Base-by-base conservation (phyloP, 2,888 invertebrate species). In the Cactoblastis cactorum region DNA sequence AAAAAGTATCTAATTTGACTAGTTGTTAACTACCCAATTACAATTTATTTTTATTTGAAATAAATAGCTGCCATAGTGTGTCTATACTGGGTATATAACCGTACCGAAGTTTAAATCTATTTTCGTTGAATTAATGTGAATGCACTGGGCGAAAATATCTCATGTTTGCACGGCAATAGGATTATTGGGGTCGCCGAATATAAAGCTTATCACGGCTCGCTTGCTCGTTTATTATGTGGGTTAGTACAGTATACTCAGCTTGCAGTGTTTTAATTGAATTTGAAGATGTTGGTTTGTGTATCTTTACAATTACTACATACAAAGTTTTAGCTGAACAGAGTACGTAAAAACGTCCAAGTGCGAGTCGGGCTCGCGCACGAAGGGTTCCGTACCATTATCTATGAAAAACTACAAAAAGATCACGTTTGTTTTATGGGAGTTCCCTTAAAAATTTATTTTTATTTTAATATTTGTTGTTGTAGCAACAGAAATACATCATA, bases 111-210 rank as follows among this genome's bases (percentile, higher is more conserved):
- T 33, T 12, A 12, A 49, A 33, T 22, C 41, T 49, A 49, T 49
- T 49, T 49, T 39, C 5, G 22, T 18, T 22, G 12, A 39, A 41
- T 39, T 49, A 33, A 41, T 33, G 41, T 39, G 41, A 41, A 33
- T 49, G 39, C 35, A 33, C 8, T 12, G 28, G 35, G 11, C 51
- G 46, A 39, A 51, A 50, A 45, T 52, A 51, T 51, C 43, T 18
- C 38, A 28, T 45, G 46, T 33, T 49, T 50, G 34, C 38, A 50
- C 47, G 34, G 50, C 45, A 47, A 49, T 38, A 11, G 55, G 51
- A 50, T 49, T 53, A 71, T 76, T 59, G 67, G 87, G 92, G 92
- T 54, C 91, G 92, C 60, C 92, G 94, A 1, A 94, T 47, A 39
- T 41, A 54, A 41, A 45, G 41, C 49, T 55, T 55, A 53, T 55